Base-by-base conservation (phyloP, 2,113 vertebrate species). In the Plecotus auritus region DNA sequence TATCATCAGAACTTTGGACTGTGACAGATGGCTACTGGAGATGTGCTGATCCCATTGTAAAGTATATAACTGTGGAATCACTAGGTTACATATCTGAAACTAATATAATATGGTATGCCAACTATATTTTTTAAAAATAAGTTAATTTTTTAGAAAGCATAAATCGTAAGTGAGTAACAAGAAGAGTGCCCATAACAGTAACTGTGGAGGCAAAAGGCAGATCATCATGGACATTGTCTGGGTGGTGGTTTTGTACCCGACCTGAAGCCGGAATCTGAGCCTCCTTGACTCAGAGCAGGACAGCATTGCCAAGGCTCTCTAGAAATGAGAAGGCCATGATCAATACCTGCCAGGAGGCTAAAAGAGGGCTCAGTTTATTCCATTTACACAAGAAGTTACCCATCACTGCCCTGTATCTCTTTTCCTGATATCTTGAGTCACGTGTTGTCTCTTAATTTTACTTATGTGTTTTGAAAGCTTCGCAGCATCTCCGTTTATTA, bases 381-480 rank as follows among this genome's bases (percentile, higher is more conserved):
- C 67, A 54, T 88, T 83, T 67, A 59, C 47, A 56, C 61, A 47
- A 84, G 74, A 94, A 96, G 83, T 11, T 51, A 23, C 82, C 84
- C 54, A 51, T 64, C 93, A 30, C 40, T 91, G 85, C 35, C 86
- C 81, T 61, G 45, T 49, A 20, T 92, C 92, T 66, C n/a, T 93
- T 87, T 77, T 73, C 35, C 90, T 86, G 78, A 61, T 67, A 73
- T 69, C 78, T 84, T 81, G 30, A 86, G 81, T 89, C 84, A 91
- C 40, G 49, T 64, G 49, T 59, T 85, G 30, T 54, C 94, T 89
- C 85, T 91, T 83, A 28, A 95, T 96, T 95, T 96, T 95, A 94
- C 95, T 92, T 93, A 95, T 93, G 94, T 88, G 73, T 95, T 88
- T 97, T 96, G 92, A 84, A 96, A 97, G 85, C 92, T 80, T 87